Evolutionary conservation across 2,113 vertebrate genomes (phyloP).

Genomic region (Smithornis capensis): DNA sequence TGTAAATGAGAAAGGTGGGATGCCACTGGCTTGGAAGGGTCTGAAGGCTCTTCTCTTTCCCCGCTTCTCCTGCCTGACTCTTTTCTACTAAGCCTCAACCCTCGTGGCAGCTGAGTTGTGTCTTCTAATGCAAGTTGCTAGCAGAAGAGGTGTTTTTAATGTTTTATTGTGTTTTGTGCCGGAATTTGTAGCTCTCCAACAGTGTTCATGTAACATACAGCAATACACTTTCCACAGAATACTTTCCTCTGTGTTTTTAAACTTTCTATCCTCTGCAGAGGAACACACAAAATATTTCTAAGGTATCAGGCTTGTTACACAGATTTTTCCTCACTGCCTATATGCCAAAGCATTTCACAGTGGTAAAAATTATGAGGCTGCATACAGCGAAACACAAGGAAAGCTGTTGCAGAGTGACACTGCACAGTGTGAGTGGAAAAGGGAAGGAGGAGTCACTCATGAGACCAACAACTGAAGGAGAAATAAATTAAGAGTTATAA

Average conservation of each 20-base stretch:
- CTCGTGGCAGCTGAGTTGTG: neutral
- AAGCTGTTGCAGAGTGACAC: constrained; percentile 15
- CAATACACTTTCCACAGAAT: neutral
- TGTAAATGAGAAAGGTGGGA: neutral
- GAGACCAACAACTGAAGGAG: constrained; percentile 15
- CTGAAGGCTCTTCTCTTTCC: neutral
- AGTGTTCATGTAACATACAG: neutral
- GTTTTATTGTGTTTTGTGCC: neutral
- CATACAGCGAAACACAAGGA: neutral
- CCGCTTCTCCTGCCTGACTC: neutral
- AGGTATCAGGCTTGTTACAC: neutral
- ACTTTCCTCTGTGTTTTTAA: neutral
- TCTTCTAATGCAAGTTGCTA: neutral
- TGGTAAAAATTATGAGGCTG: neutral
- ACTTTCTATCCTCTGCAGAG: neutral
- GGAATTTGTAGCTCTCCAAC: neutral
- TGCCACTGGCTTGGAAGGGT: neutral
- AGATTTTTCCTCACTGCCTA: constrained; percentile 5
- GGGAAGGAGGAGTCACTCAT: constrained; percentile 2
- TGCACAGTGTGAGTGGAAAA: neutral
- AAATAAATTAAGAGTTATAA: constrained; percentile 53
- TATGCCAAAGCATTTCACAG: constrained; percentile 7
- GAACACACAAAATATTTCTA: constrained; percentile 5
- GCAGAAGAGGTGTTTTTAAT: neutral
- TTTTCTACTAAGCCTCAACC: neutral